Conservation (phyloP, 2,113 vertebrate genomes). For the Rostratula benghalensis region DNA sequence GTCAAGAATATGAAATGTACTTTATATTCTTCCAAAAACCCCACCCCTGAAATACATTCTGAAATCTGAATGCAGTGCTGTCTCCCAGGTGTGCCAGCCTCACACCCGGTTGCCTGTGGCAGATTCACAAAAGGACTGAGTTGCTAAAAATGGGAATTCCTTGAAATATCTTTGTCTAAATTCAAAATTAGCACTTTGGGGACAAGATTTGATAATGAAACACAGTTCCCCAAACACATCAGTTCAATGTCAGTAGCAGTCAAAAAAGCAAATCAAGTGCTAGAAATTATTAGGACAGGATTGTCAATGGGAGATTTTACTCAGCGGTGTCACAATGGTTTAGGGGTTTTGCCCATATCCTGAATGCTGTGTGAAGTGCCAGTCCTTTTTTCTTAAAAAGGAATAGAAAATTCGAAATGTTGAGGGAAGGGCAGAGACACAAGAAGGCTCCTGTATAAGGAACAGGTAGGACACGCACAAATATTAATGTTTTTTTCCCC, state of each 20-base stretch:
- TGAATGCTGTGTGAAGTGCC: background rate
- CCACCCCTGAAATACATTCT: background rate
- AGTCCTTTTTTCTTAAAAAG: background rate
- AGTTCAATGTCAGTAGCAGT: background rate
- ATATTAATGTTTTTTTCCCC: background rate
- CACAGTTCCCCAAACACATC: background rate
- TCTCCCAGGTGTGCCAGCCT: background rate
- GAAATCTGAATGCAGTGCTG: background rate
- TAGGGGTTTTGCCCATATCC: background rate
- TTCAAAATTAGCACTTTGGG: background rate
- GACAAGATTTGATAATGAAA: background rate
- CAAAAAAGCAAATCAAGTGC: background rate
- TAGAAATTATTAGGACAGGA: background rate
- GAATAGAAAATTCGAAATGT: background rate
- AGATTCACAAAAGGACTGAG: background rate
- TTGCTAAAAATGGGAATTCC: background rate
- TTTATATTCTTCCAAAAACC: background rate
- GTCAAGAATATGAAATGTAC: background rate
- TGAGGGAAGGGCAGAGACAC: background rate
- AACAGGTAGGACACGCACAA: background rate
- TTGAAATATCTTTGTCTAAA: background rate
- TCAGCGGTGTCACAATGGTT: background rate
- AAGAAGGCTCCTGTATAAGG: background rate
- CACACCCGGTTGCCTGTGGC: background rate
- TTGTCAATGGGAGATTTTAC: background rate